Base-by-base conservation (phyloP, 2,797 vertebrate genomes). In the Peromyscus aztecus region DNA sequence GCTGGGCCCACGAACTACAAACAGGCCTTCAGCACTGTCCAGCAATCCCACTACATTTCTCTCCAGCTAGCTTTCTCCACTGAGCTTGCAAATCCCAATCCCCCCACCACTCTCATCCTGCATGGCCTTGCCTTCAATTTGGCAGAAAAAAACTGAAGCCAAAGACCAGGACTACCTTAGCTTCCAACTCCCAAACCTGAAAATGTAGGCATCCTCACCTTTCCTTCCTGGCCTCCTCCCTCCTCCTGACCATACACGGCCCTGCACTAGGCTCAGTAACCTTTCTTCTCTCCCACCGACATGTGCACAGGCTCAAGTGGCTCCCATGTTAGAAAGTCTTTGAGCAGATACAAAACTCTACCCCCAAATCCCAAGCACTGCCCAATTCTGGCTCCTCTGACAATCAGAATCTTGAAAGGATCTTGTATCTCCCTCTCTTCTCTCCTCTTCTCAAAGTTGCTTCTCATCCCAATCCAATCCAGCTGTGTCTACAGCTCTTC, bases 131-230 rank as follows among this genome's bases (percentile, higher is more conserved):
- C 40, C 71, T 90, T 67, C 6, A 49, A 63, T 27, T 55, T 94
- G 46, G 19, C 27, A 71, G 77, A 31, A 24, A 89, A 95, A 96
- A 91, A 71, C 46, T 16, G 55, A 75, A 90, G 46, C 24, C 75
- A 75, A 78, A 95, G 52, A 46, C 9, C 34, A 12, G 34, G 65
- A 75, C 55, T n/a, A 52, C 69, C 63, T 75, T 31, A 73, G 40
- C 57, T 96, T 90, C 31, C 63, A 16, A 40, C 27, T 31, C 29
- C 55, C 37, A 88, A 92, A 88, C 24, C 52, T 46, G 19, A 12
- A 77, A 87, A 75, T 9, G 27, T 65, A 55, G 59, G 16, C 43
- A 82, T 21, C 24, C 57, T 29, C 52, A 4, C 37, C 59, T 17
- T 16, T 34, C 13, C 4, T 11, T 4, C 31, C 27, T 75, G 13